These are phyloP conservation scores for Drosophila repletoides DNA, from an alignment of 1,140 invertebrate genomes.

Conservation along the genomic window DNA sequence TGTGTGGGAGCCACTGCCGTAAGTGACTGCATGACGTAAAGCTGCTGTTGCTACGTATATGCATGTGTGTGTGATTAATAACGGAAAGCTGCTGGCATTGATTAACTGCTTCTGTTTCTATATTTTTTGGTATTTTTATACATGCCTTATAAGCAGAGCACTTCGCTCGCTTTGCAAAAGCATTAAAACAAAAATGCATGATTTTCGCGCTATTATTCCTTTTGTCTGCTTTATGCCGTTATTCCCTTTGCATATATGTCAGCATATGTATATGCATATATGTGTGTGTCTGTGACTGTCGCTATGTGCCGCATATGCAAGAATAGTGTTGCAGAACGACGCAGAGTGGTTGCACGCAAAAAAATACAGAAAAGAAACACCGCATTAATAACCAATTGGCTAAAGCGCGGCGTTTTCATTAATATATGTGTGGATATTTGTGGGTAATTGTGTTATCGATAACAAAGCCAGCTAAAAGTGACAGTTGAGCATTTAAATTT, in stretches of 20 bases:
- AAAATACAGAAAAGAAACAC: slow-evolving; percentile 24
- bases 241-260: slow-evolving; percentile 17
- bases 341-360: slow-evolving; percentile 36
- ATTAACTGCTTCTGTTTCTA: slow-evolving; percentile 43
- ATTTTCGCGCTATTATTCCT: no score
- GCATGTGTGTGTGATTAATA: slow-evolving; percentile 55
- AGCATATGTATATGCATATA: neutral
- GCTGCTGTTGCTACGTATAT: slow-evolving; percentile 24
- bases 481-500: slow-evolving; percentile 71
- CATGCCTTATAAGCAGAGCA: slow-evolving; percentile 37
- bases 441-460: slow-evolving; percentile 51
- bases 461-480: slow-evolving; percentile 51
- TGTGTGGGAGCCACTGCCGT: slow-evolving; percentile 57
- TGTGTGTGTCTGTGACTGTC: slow-evolving; percentile 30
- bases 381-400: slow-evolving; percentile 42
- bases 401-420: slow-evolving; percentile 9
- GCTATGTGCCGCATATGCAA: slow-evolving; percentile 47
- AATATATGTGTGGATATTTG: slow-evolving; percentile 30
- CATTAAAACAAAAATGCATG: no score
- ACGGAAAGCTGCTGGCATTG: slow-evolving; percentile 58
- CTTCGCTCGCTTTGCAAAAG: no score
- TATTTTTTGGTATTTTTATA: slow-evolving; percentile 41
- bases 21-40: slow-evolving; percentile 69
- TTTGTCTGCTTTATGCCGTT: no score
- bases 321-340: slow-evolving; percentile 39